These are phyloP conservation scores for Helarctos malayanus DNA, from an alignment of 2,797 vertebrate species.

Conservation along the genomic window DNA sequence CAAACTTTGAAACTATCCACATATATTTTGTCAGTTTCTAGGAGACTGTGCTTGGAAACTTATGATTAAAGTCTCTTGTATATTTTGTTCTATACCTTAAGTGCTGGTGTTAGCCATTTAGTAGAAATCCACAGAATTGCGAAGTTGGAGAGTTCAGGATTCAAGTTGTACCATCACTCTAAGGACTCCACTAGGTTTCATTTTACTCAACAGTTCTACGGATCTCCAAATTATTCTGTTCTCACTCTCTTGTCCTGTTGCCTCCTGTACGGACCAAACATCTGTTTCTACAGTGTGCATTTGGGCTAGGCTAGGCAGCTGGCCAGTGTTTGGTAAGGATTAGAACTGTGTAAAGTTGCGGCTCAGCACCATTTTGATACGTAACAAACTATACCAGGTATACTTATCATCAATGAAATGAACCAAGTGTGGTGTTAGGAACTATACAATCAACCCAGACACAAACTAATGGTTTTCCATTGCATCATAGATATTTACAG, in stretches of 20 bases:
- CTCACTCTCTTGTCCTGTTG: not conserved
- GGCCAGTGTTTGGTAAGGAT: constrained; percentile 25
- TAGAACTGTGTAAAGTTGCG: not conserved
- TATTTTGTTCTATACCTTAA: constrained; percentile 60
- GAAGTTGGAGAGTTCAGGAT: constrained; percentile 42
- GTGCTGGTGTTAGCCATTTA: not conserved
- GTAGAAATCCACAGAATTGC: constrained; percentile 49
- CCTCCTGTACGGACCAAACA: not conserved
- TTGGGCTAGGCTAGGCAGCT: not conserved
- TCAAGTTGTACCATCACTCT: not conserved
- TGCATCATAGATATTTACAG: constrained; percentile 58
- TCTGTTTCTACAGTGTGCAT: not conserved
- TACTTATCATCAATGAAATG: constrained; percentile 53
- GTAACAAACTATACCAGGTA: not conserved
- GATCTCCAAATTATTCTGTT: not conserved
- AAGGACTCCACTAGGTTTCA: not conserved
- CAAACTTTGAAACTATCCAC: constrained; percentile 68
- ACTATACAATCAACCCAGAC: constrained; percentile 23
- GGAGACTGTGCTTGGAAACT: constrained; percentile 66
- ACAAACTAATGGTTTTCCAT: constrained; percentile 65
- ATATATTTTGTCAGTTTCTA: constrained; percentile 70
- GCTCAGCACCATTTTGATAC: constrained; percentile 6
- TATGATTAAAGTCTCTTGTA: constrained; percentile 21
- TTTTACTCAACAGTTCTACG: not conserved
- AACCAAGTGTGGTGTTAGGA: constrained; percentile 41